Evolutionary conservation across 1,140 invertebrate species (phyloP), one percentile per base, ranked within the genome.

Genomic region (Conus betulinus): DNA sequence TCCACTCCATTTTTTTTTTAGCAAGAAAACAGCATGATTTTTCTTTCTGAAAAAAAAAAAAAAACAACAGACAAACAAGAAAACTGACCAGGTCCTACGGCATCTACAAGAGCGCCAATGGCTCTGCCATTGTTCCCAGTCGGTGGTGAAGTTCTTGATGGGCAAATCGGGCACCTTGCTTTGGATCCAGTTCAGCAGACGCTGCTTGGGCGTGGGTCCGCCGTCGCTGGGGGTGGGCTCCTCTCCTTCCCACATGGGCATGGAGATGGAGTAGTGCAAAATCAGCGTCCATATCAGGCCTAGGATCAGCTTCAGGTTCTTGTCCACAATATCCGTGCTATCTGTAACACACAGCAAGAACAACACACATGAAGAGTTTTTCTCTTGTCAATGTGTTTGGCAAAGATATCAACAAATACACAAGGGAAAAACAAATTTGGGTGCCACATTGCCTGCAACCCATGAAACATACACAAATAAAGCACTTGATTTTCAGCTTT

Each of bases 241-340:
- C 90, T 97, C 97, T 53, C 96, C 97, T 76, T 98, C 97, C 98
- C 98, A 98, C 97, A 98, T 97, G 7, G 98, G 98, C 97, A 98
- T 97, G 74, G 98, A 98, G 92, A 99, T 99, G 87, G 98, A 98
- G 95, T 99, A 99, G 94, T 99, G 98, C 60, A 99, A 96, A 96
- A 99, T 99, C 17, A 99, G 96, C 1, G 98, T 99, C 98, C 98
- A 99, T 97, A 99, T 98, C 94, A 99, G 95, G 90, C 98, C 98
- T 88, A 99, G 96, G 93, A 99, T 99, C 92, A 99, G 95, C 95
- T 99, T 99, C 93, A 99, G 95, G 95, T 98, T 98, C 91, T 97
- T 97, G 95, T 99, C 98, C 17, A 98, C 98, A 93, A 99, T 99
- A 95, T 99, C 97, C 71, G 97, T 91, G 91, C 93, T 94, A 92